phyloP scores from a whole-genome alignment of 37 sponge, comb jelly and placozoan species.

The Chondrosia reniformis region DNA sequence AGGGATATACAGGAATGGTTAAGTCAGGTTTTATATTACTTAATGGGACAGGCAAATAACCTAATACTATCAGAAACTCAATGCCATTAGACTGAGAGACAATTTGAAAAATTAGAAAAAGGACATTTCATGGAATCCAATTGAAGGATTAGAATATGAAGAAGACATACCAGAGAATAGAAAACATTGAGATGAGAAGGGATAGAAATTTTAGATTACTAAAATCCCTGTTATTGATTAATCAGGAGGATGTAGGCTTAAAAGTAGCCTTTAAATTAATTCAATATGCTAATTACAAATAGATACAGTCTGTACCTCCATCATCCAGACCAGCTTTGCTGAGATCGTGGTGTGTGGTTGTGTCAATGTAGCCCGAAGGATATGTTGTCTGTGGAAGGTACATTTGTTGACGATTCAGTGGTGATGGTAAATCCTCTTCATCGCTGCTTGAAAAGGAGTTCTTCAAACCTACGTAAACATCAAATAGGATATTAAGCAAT shows the following conservation, averaged over 20 bases:
- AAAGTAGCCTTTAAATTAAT: no score
- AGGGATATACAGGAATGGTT: not conserved
- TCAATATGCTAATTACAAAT: no score
- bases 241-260: no score
- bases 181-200: no score
- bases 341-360: slow-evolving; percentile 4
- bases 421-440: not conserved
- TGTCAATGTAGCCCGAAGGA: not conserved
- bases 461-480: not conserved
- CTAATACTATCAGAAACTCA: no score
- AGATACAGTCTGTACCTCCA: not conserved
- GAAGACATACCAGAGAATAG: not conserved
- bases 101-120: no score
- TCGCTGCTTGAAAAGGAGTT: not conserved
- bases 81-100: no score
- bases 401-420: not conserved
- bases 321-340: slow-evolving; percentile 20
- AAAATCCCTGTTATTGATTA: no score
- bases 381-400: not conserved
- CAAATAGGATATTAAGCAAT: not conserved
- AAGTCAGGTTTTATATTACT: no score
- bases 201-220: no score
- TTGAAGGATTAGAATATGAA: not conserved
- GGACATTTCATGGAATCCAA: no score
- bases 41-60: no score